These are phyloP conservation scores for Siniperca scherzeri DNA, from an alignment of 2,797 vertebrate genomes.

Conservation along the genomic window DNA sequence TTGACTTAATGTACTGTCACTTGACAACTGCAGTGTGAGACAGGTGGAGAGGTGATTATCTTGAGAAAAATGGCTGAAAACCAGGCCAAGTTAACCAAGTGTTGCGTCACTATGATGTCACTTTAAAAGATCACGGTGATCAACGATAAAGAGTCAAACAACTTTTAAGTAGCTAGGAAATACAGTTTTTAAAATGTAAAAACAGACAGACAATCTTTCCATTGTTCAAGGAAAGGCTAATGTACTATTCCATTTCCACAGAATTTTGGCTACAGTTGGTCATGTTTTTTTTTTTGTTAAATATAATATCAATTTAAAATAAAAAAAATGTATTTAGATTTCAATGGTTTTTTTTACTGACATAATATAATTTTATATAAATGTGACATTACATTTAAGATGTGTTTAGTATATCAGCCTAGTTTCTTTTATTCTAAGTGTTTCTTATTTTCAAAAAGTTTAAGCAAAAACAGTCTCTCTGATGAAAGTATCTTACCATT, in stretches of 20 bases:
- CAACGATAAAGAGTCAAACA: not conserved
- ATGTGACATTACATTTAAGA: not conserved
- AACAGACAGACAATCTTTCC: not conserved
- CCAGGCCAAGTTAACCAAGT: not conserved
- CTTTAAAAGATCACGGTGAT: not conserved
- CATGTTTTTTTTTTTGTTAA: not conserved
- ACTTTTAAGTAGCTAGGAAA: not conserved
- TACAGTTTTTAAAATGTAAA: not conserved
- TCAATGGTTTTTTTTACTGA: not conserved
- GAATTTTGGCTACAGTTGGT: not conserved
- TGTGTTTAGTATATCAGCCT: not conserved
- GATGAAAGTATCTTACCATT: conserved; percentile 82
- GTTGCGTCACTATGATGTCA: not conserved
- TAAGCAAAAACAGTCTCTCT: not conserved
- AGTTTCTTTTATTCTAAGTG: not conserved
- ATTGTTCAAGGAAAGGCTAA: not conserved
- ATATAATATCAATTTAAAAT: not conserved
- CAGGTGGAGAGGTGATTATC: not conserved
- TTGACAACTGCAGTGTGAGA: not conserved
- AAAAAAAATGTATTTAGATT: too few species aligned
- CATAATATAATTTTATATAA: not conserved
- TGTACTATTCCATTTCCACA: not conserved
- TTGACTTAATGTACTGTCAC: not conserved
- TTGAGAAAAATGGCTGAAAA: not conserved
- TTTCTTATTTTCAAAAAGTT: not conserved